Base-by-base conservation (phyloP, 2,888 invertebrate species). In the Amaurobius ferox region DNA sequence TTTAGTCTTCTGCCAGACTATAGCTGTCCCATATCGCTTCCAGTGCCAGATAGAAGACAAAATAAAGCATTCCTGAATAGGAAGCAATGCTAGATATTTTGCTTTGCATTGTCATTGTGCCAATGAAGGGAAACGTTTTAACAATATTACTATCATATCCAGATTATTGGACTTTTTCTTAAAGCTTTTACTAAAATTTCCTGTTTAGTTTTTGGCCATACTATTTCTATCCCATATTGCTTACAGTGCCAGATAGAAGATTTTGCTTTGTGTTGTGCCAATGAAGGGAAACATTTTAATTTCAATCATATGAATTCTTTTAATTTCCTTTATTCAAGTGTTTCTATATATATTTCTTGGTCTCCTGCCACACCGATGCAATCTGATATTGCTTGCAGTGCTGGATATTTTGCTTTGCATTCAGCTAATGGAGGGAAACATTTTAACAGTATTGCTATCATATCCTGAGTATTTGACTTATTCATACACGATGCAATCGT, bases 231-330 rank as follows among this genome's bases (percentile, higher is more conserved):
- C 66, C 66, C n/a, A n/a, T 30, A 66, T 30, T 30, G 66, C 16
- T 30, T 30, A 19, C 32, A 66, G 28, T 32, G 32, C 66, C 0
- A n/a, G 26, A 66, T n/a, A 64, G n/a, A n/a, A n/a, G n/a, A n/a
- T 16, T 30, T 64, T 28, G 29, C 30, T 0, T 13, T 28, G 28
- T 30, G 13, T 64, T 64, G 64, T 64, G 64, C 72, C 66, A 55
- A 35, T 35, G 72, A 66, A 79, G 35, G 66, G 72, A 79, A 19
- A 72, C 66, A 79, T 3, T 19, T 64, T n/a, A 35, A n/a, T n/a
- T n/a, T n/a, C n/a, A n/a, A n/a, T n/a, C n/a, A n/a, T n/a, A n/a
- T n/a, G n/a, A n/a, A n/a, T n/a, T n/a, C n/a, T n/a, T n/a, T n/a
- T 40, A 13, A 9, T 40, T 40, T 16, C n/a, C 0, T 0, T 40